Base-by-base conservation (phyloP, 2,113 vertebrate species). In the Vidua macroura region DNA sequence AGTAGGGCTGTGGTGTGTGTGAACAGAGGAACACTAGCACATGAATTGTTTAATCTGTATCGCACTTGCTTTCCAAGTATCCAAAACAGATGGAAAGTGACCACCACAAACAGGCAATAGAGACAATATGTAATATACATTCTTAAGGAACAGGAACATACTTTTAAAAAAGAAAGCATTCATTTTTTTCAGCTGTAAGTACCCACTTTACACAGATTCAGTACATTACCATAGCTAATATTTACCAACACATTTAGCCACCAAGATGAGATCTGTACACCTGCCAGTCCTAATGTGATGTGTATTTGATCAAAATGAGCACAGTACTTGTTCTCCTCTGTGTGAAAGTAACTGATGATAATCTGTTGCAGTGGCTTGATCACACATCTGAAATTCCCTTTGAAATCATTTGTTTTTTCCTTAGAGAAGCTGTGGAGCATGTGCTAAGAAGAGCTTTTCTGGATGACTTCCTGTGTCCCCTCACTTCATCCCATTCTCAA, bases 401-500 rank as follows among this genome's bases (percentile, higher is more conserved):
- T 86, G 53, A 86, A 75, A 80, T 58, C 0, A 1, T 67, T 80
- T 53, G 3, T 1, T 83, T 76, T 46, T 67, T n/a, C 70, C 56
- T 83, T 39, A 83, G 39, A 88, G 48, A 81, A 81, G 41, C 85
- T 82, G 30, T 63, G 39, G 41, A 84, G 39, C 60, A 74, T 77
- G 64, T 86, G 30, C 62, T 89, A 56, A 82, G 72, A 92, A 73
- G 60, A 82, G 63, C 43, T 90, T 77, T 95, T 84, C 70, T 92
- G 81, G n/a, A 41, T 83, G 55, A 55, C 39, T 92, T 86, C n/a
- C 28, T 41, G 3, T 52, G 39, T 89, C n/a, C 94, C 79, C 49
- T 94, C 41, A 25, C 22, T 86, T 41, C 44, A 60, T 79, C 28
- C 27, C 10, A 60, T 85, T 95, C 41, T 64, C 19, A 5, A 43